Evolutionary conservation across 2,888 invertebrate species (phyloP).

Genomic region (Drosophila pseudotalamancana): DNA sequence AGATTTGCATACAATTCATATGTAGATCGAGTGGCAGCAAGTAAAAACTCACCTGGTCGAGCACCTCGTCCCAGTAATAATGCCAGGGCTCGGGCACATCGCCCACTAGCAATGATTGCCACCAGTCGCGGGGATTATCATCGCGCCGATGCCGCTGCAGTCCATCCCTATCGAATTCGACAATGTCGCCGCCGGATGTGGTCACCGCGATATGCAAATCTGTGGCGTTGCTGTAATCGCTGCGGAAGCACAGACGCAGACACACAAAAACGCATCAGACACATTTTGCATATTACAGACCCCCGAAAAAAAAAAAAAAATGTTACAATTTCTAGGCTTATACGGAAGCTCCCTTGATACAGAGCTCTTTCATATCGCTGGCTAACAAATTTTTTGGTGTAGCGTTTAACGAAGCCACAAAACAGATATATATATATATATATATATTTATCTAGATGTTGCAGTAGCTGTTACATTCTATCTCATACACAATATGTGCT

Average conservation of each 20-base stretch:
- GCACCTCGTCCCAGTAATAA: slow-evolving; percentile 89
- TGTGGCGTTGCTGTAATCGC: slow-evolving; percentile 92
- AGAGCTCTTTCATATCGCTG: not conserved
- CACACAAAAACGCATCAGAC: slow-evolving; percentile 48
- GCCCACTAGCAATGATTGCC: slow-evolving; percentile 89
- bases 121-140: slow-evolving; percentile 85
- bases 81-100: slow-evolving; percentile 88
- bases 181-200: slow-evolving; percentile 90
- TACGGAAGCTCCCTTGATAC: slow-evolving; percentile 4
- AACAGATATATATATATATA: too few relatives aligned
- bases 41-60: slow-evolving; percentile 86
- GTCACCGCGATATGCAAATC: slow-evolving; percentile 96
- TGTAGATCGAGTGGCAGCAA: not conserved
- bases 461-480: not conserved
- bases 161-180: slow-evolving; percentile 94
- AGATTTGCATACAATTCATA: slow-evolving; percentile 46
- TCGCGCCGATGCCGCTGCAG: slow-evolving; percentile 85
- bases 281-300: slow-evolving; percentile 46
- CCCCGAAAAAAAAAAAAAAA: slow-evolving; percentile 2
- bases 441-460: not conserved
- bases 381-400: slow-evolving; percentile 13
- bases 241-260: slow-evolving; percentile 83
- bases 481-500: not conserved
- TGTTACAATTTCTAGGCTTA: slow-evolving; percentile 15
- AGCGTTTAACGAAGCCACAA: slow-evolving; percentile 5